A percentile compares a stretch with the other conserved stretches of the same genome.
Conservation (phyloP, 2,797 vertebrate species). For the Pteropus rufus region DNA sequence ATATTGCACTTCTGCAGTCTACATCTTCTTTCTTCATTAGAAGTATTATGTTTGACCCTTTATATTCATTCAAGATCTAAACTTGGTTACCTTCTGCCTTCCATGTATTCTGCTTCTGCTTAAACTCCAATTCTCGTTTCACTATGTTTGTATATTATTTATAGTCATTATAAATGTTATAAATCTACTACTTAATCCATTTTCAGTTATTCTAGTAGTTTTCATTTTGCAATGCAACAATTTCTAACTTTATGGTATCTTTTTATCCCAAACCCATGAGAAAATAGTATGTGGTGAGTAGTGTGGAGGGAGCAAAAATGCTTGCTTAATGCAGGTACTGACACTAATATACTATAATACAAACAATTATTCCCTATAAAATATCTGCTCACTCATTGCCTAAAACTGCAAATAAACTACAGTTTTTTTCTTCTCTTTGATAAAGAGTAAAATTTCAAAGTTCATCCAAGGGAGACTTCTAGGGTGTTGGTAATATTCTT, state of each 20-base stretch:
- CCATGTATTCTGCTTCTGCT: not conserved
- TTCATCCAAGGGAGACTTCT: not conserved
- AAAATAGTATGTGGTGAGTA: not conserved
- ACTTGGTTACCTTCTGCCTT: not conserved
- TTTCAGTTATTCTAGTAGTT: not conserved
- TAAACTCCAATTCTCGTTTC: constrained; percentile 10
- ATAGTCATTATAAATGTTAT: not conserved
- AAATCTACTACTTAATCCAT: not conserved
- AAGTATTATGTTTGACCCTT: not conserved
- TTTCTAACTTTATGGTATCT: not conserved
- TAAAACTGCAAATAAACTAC: not conserved
- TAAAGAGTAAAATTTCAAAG: not conserved
- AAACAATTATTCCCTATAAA: not conserved
- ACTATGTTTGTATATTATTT: not conserved
- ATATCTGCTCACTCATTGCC: not conserved
- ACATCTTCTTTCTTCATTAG: not conserved
- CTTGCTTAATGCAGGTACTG: not conserved
- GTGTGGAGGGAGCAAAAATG: not conserved
- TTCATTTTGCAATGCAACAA: not conserved
- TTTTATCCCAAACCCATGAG: not conserved
- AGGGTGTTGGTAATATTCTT: not conserved
- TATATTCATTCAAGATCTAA: not conserved
- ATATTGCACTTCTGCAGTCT: not conserved
- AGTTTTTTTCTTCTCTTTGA: not conserved
- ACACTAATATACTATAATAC: not conserved